Percentiles rank a stretch among this genome's conserved stretches.
Evolutionary conservation across 2,888 invertebrate species (phyloP).

Genomic region (Scotopteryx bipunctaria): DNA sequence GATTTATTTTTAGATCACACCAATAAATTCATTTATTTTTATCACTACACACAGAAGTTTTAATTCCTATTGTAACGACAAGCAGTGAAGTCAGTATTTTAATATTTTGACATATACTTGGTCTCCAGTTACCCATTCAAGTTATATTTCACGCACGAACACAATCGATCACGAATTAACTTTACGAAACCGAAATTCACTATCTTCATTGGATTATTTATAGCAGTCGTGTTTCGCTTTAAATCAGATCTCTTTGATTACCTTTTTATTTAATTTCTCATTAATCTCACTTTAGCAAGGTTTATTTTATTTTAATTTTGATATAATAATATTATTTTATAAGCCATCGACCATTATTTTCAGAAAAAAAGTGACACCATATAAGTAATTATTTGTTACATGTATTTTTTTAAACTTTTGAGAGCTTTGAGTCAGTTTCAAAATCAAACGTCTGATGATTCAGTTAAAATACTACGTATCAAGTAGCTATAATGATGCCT

Average conservation of each 20-base stretch:
- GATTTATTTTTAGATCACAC: too few species aligned
- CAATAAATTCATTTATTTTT: too few species aligned
- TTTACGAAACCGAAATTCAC: conserved; percentile 49
- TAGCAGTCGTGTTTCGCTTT: conserved; percentile 51
- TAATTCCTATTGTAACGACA: conserved; percentile 27
- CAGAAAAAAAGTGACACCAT: too few species aligned
- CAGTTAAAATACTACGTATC: not conserved
- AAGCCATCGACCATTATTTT: too few species aligned
- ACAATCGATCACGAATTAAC: conserved; percentile 57
- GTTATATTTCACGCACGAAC: conserved; percentile 53
- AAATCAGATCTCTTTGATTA: conserved; percentile 40
- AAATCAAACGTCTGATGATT: not conserved
- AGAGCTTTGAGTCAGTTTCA: not conserved
- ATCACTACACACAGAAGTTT: not conserved
- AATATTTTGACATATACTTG: too few species aligned
- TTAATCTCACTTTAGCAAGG: conserved; percentile 30
- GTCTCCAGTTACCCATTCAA: too few species aligned
- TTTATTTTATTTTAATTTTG: conserved; percentile 20
- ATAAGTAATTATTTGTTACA: too few species aligned
- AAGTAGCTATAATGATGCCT: not conserved
- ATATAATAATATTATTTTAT: not conserved
- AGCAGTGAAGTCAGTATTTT: conserved; percentile 64
- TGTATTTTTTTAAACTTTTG: not conserved
- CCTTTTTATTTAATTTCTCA: conserved; percentile 33
- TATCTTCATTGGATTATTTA: conserved; percentile 51